A percentile compares a stretch with the other conserved stretches of the same genome.
Evolutionary conservation across 2,113 vertebrate species (phyloP).

Genomic region (Rhipidura dahli): DNA sequence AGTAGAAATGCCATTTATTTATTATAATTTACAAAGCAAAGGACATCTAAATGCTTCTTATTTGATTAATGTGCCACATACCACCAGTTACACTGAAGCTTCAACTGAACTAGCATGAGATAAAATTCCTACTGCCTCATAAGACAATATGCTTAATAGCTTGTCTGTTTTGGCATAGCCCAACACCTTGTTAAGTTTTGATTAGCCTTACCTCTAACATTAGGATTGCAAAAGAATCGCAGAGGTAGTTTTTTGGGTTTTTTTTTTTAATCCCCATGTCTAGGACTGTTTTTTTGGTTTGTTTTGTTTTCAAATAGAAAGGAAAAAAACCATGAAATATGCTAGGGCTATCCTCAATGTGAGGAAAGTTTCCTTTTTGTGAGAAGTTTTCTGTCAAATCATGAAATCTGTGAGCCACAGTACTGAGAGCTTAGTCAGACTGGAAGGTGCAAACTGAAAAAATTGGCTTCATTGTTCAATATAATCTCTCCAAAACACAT

Average conservation of each 20-base stretch:
- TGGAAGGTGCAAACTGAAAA: neutral
- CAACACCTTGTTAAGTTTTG: neutral
- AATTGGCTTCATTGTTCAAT: neutral
- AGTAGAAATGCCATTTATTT: constrained; percentile 34
- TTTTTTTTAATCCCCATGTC: rapidly evolving
- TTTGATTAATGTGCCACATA: constrained; percentile 17
- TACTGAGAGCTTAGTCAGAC: neutral
- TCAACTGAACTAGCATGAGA: neutral
- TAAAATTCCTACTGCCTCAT: neutral
- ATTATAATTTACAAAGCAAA: constrained; percentile 54
- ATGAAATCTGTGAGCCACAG: neutral
- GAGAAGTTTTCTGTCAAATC: neutral
- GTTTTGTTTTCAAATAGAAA: neutral
- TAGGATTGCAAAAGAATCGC: neutral
- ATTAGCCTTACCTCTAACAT: neutral
- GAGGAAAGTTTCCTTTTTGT: neutral
- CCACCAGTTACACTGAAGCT: neutral
- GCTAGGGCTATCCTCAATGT: neutral
- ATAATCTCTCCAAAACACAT: neutral
- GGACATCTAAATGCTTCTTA: constrained; percentile 10
- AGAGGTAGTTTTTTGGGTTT: neutral
- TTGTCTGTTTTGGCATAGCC: neutral
- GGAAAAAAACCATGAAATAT: neutral
- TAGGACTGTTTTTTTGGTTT: neutral
- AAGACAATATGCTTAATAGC: neutral